These are phyloP conservation scores for Callinectes sapidus DNA, from an alignment of 2,888 invertebrate species.

Conservation along the genomic window DNA sequence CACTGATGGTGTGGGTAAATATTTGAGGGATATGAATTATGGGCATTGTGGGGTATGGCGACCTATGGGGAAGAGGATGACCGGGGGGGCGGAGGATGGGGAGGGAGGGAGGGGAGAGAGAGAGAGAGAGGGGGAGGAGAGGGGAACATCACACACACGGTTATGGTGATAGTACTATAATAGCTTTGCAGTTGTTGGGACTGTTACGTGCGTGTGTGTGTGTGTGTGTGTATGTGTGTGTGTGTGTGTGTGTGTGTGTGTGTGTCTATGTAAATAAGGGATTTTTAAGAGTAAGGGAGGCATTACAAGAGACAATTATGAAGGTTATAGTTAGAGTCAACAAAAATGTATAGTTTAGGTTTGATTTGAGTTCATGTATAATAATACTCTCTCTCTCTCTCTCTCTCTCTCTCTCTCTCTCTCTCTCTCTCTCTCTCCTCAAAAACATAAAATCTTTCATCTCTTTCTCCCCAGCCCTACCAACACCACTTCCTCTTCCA, in stretches of 20 bases:
- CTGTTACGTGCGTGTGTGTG: slow-evolving; percentile 15
- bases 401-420: slow-evolving; percentile 7
- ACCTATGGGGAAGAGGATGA: slow-evolving; percentile 13
- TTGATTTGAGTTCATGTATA: background rate
- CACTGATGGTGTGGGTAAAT: slow-evolving; percentile 44
- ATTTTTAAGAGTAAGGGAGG: background rate
- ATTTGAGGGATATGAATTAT: slow-evolving; percentile 45
- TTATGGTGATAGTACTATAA: background rate
- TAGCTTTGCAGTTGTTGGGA: background rate
- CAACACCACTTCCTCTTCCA: slow-evolving; percentile 36
- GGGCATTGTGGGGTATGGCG: slow-evolving; percentile 4
- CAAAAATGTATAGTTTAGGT: background rate
- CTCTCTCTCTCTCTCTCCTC: slow-evolving; percentile 5
- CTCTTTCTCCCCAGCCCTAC: background rate
- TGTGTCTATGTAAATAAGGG: background rate
- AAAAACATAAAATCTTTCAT: slow-evolving; percentile 24
- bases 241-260: slow-evolving; percentile 54
- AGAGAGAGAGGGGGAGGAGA: background rate
- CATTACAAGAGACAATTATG: background rate
- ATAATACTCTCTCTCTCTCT: background rate
- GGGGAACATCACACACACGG: slow-evolving; percentile 11
- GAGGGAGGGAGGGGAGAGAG: background rate
- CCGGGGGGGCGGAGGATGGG: background rate
- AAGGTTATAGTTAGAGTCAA: background rate
- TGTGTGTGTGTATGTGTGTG: slow-evolving; percentile 45